Base-by-base conservation (phyloP, 2,797 vertebrate genomes). In the Eulemur rubriventer region DNA sequence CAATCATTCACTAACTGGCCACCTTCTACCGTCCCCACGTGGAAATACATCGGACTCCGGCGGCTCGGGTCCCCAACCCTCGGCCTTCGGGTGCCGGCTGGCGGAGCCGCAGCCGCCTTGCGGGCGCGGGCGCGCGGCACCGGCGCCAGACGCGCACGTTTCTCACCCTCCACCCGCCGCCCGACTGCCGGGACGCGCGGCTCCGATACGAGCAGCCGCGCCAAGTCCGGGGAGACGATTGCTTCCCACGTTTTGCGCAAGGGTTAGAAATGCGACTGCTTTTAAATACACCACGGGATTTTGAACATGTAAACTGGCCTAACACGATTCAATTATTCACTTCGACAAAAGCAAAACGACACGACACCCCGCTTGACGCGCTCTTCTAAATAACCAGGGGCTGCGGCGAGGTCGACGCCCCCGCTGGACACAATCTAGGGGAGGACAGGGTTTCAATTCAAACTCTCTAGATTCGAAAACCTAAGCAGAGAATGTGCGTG, bases 191-290 rank as follows among this genome's bases (percentile, higher is more conserved):
- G 18, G 59, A 12, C 35, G 76, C 46, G 2, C 30, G 20, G 85
- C 81, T 52, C n/a, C 12, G 1, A 9, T 0, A 0, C 18, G 70
- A 26, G 63, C 91, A 4, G 38, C 72, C 0, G 50, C 38, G 22
- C 46, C 52, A 0, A 7, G 41, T 26, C 17, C 30, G 79, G 33
- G 50, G 52, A 33, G 46, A 7, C 35, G 9, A 38, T 6, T 0
- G 80, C 80, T 65, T 8, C 69, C 61, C 38, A 28, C 30, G 2
- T 26, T 17, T 75, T 6, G 78, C 43, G 6, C 61, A 17, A 35
- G 50, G 26, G 46, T 2, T 1, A 7, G 24, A 14, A 30, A 76
- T 4, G 55, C 69, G 14, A 38, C 41, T 0, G 69, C 63, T 41
- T 8, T 17, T 4, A 35, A 9, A 26, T 3, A 17, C 7, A 22